Evolutionary conservation across 2,797 vertebrate genomes (phyloP).

Genomic region (Florisuga fusca): DNA sequence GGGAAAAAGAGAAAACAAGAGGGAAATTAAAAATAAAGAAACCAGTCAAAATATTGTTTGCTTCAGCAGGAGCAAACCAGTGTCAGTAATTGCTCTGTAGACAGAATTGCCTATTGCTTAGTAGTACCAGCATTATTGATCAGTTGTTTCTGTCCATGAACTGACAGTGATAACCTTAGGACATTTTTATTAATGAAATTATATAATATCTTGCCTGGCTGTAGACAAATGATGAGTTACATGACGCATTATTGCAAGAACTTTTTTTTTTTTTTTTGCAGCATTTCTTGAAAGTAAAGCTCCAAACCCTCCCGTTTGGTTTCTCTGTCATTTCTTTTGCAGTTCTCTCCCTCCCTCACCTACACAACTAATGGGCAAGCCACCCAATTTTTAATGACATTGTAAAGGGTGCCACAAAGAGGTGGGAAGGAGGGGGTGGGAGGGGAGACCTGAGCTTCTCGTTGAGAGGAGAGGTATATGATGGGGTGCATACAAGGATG

Average conservation of each 20-base stretch:
- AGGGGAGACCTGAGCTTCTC: not conserved
- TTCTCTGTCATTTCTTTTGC: not conserved
- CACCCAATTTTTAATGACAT: not conserved
- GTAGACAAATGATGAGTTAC: conserved; percentile 33
- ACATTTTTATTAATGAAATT: conserved; percentile 61
- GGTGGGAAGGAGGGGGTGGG: not conserved
- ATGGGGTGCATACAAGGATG: conserved; percentile 15
- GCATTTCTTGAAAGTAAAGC: not conserved
- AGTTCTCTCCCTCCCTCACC: not conserved
- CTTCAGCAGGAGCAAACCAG: not conserved
- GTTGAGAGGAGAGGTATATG: not conserved
- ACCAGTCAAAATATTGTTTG: not conserved
- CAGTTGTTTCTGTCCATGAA: not conserved
- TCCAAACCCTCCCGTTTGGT: not conserved
- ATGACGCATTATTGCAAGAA: not conserved
- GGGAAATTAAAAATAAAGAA: not conserved
- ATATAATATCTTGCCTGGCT: conserved; percentile 26
- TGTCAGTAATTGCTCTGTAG: conserved; percentile 5
- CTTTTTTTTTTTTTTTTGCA: not conserved
- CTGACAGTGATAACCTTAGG: conserved; percentile 21
- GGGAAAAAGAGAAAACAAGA: not conserved
- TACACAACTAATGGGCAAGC: not conserved
- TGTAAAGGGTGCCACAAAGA: not conserved
- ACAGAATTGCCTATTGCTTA: conserved; percentile 24
- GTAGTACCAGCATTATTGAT: conserved; percentile 13